Conservation (phyloP, 2,113 vertebrate genomes). For the Toxostoma redivivum region DNA sequence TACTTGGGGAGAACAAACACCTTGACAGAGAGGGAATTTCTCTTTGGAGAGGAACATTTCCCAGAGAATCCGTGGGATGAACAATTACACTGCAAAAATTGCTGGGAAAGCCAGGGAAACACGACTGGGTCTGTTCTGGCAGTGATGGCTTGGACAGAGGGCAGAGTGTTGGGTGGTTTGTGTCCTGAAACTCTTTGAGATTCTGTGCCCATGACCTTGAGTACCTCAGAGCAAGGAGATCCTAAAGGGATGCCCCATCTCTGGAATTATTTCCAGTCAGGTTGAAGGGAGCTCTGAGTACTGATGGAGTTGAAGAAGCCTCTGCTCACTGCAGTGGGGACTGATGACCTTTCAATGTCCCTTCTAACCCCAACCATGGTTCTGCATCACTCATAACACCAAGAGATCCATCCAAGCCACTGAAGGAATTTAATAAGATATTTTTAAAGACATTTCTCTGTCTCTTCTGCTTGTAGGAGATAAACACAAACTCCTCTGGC, state of each 20-base stretch:
- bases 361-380: not conserved
- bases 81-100: not conserved
- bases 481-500: not conserved
- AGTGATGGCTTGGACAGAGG: accelerated
- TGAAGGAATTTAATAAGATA: not conserved
- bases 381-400: not conserved
- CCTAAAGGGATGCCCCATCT: not conserved
- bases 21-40: not conserved
- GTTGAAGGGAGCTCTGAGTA: not conserved
- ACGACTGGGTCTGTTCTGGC: not conserved
- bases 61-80: not conserved
- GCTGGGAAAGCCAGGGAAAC: not conserved
- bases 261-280: not conserved
- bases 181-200: not conserved
- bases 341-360: not conserved
- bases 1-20: not conserved
- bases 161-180: not conserved
- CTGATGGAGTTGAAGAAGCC: not conserved
- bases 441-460: not conserved
- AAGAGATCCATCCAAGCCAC: not conserved
- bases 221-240: not conserved
- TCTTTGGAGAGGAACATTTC: not conserved
- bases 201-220: not conserved
- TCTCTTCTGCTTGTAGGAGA: not conserved
- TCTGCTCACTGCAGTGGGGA: not conserved